phyloP scores from a whole-genome alignment of 30 jellyfish, hydroid and myxozoan genomes.

The Rhopilema esculentum region DNA sequence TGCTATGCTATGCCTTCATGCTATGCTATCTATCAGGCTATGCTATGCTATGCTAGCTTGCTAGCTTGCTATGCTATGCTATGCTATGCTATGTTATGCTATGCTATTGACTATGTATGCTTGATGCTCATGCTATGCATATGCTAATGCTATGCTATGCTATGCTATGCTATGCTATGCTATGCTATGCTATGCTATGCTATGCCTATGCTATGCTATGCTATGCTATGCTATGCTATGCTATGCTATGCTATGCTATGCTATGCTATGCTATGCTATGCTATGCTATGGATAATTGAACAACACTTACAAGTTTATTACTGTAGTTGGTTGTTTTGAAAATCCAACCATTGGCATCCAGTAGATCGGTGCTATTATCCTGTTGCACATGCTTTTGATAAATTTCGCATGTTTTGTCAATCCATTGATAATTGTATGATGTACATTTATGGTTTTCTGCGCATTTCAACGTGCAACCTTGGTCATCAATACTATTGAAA shows the following conservation, averaged over 20 bases:
- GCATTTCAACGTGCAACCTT: not conserved
- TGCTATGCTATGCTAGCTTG: not conserved
- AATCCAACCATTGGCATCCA: not conserved
- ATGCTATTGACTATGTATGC: no score
- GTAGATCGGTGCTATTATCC: not conserved
- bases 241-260: slow-evolving; percentile 44
- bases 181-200: slow-evolving; percentile 30
- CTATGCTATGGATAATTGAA: not conserved
- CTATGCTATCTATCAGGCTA: not conserved
- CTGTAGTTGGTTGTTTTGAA: not conserved
- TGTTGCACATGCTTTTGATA: not conserved
- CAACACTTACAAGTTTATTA: not conserved
- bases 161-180: slow-evolving; percentile 38
- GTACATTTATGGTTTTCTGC: not conserved
- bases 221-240: slow-evolving; percentile 30
- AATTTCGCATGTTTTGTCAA: not conserved
- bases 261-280: slow-evolving; percentile 37
- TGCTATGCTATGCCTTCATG: not conserved
- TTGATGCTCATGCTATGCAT: no score
- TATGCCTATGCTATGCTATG: slow-evolving; percentile 24
- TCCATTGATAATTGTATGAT: not conserved
- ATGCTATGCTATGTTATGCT: slow-evolving; percentile 19
- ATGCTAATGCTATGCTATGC: slow-evolving; percentile 48
- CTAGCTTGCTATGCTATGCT: not conserved
- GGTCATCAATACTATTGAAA: not conserved